Conservation (phyloP, 2,888 invertebrate species). For the Leptinotarsa peninsularis region DNA sequence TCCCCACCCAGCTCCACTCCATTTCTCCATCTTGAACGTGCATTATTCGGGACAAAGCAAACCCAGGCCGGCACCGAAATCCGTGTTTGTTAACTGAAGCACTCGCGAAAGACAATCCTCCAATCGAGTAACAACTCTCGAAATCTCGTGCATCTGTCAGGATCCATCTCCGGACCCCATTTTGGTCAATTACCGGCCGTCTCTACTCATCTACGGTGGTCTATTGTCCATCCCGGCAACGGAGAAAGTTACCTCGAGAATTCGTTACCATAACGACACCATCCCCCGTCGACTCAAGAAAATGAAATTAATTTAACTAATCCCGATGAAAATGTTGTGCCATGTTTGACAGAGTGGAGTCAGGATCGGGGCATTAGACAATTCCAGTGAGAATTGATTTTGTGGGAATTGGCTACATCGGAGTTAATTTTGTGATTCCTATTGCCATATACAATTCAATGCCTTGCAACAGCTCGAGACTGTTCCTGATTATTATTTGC, state of each 20-base stretch:
- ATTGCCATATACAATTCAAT: too few relatives aligned
- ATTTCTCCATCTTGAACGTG: background rate
- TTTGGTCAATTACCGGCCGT: slow-evolving; percentile 60
- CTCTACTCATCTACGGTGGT: slow-evolving; percentile 54
- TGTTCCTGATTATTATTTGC: too few relatives aligned
- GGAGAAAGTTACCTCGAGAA: slow-evolving; percentile 34
- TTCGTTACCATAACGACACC: slow-evolving; percentile 59
- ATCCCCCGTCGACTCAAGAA: slow-evolving; percentile 51
- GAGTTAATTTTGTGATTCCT: too few relatives aligned
- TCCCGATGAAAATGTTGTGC: slow-evolving; percentile 37
- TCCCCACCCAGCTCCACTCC: background rate
- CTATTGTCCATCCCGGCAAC: slow-evolving; percentile 54
- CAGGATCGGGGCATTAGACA: too few relatives aligned
- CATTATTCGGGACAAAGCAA: background rate
- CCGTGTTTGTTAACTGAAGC: slow-evolving; percentile 33
- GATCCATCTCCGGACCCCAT: slow-evolving; percentile 45
- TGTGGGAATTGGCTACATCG: too few relatives aligned
- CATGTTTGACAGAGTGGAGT: background rate
- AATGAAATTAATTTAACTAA: slow-evolving; percentile 60
- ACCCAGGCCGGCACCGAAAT: background rate
- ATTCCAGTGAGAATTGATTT: too few relatives aligned
- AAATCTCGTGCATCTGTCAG: slow-evolving; percentile 36
- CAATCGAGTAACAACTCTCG: slow-evolving; percentile 32
- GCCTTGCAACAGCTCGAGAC: too few relatives aligned
- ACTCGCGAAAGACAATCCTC: slow-evolving; percentile 32